phyloP scores from a whole-genome alignment of 2,113 vertebrate species.

The Ictalurus furcatus region DNA sequence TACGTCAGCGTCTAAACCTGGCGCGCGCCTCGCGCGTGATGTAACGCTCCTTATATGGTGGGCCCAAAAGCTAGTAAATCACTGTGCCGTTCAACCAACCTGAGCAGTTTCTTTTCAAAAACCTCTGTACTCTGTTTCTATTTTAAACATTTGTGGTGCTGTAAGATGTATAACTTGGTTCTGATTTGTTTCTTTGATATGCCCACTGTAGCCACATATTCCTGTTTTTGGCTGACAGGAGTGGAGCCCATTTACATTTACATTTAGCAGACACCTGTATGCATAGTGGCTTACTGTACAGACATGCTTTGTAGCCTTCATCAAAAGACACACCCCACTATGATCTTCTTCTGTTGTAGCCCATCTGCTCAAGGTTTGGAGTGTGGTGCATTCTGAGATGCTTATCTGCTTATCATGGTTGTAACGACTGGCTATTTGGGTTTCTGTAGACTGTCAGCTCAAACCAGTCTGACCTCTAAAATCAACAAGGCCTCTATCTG shows the following conservation, averaged over 20 bases:
- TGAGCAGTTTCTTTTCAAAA: background rate
- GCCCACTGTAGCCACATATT: background rate
- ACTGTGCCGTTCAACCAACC: conserved; percentile 3
- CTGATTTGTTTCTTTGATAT: background rate
- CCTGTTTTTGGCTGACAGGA: background rate
- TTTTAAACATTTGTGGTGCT: background rate
- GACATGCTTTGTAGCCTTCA: background rate
- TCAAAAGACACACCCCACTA: background rate
- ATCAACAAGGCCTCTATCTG: background rate
- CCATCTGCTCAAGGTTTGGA: background rate
- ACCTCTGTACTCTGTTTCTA: background rate
- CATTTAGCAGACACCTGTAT: background rate
- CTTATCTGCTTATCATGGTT: background rate
- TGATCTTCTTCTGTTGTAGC: background rate
- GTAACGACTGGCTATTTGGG: background rate
- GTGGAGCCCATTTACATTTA: background rate
- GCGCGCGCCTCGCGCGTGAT: conserved; percentile 73
- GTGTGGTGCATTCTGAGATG: background rate
- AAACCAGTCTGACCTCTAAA: background rate
- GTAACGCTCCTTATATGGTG: conserved; percentile 71
- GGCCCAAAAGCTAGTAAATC: conserved; percentile 41
- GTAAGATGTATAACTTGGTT: background rate
- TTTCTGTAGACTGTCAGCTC: background rate
- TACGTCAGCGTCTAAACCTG: conserved; percentile 74
- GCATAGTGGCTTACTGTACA: background rate